Evolutionary conservation across 1,140 invertebrate species (phyloP).

Genomic region (Ladona fulva): DNA sequence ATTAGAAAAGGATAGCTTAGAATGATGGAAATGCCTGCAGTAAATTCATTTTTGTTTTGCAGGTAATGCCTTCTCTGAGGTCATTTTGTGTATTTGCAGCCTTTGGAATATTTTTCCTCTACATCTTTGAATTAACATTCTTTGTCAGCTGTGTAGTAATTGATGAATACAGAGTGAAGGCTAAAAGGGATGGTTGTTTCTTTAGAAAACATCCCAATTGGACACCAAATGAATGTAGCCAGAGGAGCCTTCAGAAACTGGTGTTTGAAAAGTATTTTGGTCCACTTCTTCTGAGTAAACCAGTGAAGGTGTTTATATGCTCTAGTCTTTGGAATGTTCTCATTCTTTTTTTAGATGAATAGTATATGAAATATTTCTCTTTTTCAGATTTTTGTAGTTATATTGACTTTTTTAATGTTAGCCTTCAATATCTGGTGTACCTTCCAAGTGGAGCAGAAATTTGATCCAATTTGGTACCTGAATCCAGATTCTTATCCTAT

Average conservation of each 20-base stretch:
- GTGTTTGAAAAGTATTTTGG: constrained; percentile 42
- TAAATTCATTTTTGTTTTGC: too few relatives aligned
- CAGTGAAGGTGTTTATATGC: constrained; percentile 33
- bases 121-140: constrained; percentile 44
- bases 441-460: constrained; percentile 42
- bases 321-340: background rate
- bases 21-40: too few relatives aligned
- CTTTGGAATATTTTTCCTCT: constrained; percentile 42
- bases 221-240: constrained; percentile 40
- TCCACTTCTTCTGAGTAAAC: constrained; percentile 37
- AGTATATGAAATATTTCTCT: constrained; percentile 11
- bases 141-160: constrained; percentile 46
- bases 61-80: constrained; percentile 42
- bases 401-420: constrained; percentile 31
- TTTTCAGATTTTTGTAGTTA: constrained; percentile 36
- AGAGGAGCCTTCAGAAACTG: constrained; percentile 36
- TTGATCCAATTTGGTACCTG: constrained; percentile 48
- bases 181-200: constrained; percentile 39
- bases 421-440: constrained; percentile 38
- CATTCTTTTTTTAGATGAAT: too few relatives aligned
- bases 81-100: constrained; percentile 45
- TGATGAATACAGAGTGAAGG: constrained; percentile 41
- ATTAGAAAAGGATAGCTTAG: too few relatives aligned
- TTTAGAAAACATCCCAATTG: constrained; percentile 36
- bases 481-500: constrained; percentile 41